Conservation (phyloP, 2,797 vertebrate species). For the Psittacula echo region DNA sequence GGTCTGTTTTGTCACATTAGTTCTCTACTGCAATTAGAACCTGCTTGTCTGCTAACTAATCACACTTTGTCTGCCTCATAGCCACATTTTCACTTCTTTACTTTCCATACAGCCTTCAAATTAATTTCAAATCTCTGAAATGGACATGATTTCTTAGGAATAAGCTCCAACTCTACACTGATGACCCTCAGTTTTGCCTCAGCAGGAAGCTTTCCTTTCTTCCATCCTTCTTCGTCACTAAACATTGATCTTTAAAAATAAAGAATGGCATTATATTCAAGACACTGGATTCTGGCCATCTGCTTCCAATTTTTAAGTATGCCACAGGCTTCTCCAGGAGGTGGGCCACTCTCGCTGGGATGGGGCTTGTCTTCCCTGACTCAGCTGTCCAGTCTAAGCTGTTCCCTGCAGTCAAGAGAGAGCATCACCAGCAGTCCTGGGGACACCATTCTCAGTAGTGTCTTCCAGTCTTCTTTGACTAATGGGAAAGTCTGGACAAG, state of each 20-base stretch:
- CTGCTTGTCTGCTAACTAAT: not conserved
- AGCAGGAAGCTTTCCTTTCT: not conserved
- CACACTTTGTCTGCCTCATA: not conserved
- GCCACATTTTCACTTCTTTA: not conserved
- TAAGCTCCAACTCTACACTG: not conserved
- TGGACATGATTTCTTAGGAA: conserved; percentile 1
- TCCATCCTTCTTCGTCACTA: not conserved
- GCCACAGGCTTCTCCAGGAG: not conserved
- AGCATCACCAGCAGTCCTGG: not conserved
- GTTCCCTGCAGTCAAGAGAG: not conserved
- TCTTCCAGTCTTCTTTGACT: not conserved
- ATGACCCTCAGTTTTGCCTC: not conserved
- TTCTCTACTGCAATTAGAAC: conserved; percentile 23
- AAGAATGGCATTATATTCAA: not conserved
- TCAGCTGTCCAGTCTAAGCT: not conserved
- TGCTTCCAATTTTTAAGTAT: not conserved
- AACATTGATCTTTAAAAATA: not conserved
- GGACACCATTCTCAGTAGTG: not conserved
- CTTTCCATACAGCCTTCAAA: not conserved
- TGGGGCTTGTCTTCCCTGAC: not conserved
- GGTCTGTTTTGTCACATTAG: conserved; percentile 12
- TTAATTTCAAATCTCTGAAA: conserved; percentile 10
- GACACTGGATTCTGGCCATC: not conserved
- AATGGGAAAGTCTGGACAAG: not conserved
- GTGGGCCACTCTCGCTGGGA: not conserved